A percentile compares a stretch with the other conserved stretches of the same genome.
Evolutionary conservation across 2,113 vertebrate species (phyloP).

Genomic region (Telmatochromis sp.): DNA sequence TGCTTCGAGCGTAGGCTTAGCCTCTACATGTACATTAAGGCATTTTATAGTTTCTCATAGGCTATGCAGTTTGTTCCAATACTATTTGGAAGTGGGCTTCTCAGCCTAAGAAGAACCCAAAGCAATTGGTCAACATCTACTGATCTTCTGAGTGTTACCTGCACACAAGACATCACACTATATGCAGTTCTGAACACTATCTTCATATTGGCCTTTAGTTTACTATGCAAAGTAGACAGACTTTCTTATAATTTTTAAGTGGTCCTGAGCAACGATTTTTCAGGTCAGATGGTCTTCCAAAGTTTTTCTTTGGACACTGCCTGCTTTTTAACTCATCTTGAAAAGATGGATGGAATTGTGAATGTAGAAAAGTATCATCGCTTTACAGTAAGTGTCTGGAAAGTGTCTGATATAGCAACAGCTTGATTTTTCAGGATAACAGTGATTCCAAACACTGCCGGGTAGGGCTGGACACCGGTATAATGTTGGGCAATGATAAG

Average conservation of each 20-base stretch:
- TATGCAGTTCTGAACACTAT: neutral
- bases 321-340: neutral
- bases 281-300: neutral
- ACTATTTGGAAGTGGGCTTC: neutral
- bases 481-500: rapidly evolving
- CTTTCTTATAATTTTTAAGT: neutral
- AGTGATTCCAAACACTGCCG: neutral
- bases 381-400: neutral
- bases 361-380: neutral
- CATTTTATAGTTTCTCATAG: neutral
- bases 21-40: neutral
- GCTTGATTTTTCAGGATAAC: neutral
- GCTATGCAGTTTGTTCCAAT: neutral
- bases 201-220: neutral
- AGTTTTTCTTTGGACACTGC: neutral
- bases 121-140: neutral
- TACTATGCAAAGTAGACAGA: neutral
- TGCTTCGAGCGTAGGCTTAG: neutral
- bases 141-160: neutral
- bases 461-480: neutral
- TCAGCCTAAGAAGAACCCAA: neutral
- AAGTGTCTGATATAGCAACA: neutral
- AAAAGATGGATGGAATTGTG: neutral
- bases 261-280: neutral
- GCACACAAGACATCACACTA: neutral